phyloP scores from a whole-genome alignment of 2,888 invertebrate genomes.

The Caenorhabditis uteleia region DNA sequence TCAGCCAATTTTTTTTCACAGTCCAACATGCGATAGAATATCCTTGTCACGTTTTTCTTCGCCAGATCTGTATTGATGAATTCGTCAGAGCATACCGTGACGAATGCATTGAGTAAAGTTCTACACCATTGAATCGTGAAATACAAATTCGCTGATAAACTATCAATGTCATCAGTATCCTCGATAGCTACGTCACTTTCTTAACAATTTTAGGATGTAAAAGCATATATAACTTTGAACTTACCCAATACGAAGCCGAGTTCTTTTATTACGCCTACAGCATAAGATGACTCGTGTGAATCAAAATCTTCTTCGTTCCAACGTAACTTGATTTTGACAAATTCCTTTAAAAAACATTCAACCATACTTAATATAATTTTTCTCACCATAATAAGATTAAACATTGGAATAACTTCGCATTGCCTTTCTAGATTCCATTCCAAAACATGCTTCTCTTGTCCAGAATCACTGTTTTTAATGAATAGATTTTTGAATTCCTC shows the following conservation, averaged over 20 bases:
- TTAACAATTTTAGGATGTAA: not conserved
- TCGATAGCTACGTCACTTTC: constrained; percentile 1
- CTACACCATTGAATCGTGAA: constrained; percentile 20
- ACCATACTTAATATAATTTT: not conserved
- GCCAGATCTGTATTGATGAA: constrained; percentile 10
- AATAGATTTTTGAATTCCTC: constrained; percentile 7
- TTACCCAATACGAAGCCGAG: constrained; percentile 20
- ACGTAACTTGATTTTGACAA: constrained; percentile 26
- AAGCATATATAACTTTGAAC: constrained; percentile 3
- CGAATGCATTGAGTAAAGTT: constrained; percentile 20
- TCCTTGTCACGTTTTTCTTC: not conserved
- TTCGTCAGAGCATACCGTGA: constrained; percentile 13
- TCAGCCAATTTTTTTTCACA: constrained; percentile 13
- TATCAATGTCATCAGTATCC: not conserved
- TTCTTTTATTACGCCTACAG: constrained; percentile 8
- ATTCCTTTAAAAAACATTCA: constrained; percentile 15
- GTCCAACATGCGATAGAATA: constrained; percentile 24
- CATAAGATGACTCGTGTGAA: constrained; percentile 10
- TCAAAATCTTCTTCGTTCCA: constrained; percentile 47
- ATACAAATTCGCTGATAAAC: constrained; percentile 7
- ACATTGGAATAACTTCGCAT: constrained; percentile 28
- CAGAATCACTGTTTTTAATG: no score
- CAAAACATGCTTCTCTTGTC: no score
- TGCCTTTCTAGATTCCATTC: no score
- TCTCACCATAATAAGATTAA: constrained; percentile 14